Percentiles rank a stretch among this genome's conserved stretches.
Conservation (phyloP, 2,113 vertebrate species). For the Geococcyx californianus region DNA sequence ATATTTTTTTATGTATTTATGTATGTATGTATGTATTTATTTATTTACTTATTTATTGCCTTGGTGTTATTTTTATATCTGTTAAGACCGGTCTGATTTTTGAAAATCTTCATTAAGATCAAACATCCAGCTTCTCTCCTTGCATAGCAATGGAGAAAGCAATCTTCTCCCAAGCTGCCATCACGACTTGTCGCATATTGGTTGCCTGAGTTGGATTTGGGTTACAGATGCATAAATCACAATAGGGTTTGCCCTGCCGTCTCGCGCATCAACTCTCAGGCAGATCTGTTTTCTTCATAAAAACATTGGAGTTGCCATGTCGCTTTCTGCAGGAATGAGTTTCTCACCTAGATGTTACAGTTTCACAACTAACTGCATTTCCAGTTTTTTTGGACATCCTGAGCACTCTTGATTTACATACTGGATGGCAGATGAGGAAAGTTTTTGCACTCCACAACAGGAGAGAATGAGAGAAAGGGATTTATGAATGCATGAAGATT, state of each 20-base stretch:
- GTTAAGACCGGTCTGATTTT: background rate
- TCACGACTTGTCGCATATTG: background rate
- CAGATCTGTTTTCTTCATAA: slow-evolving; percentile 21
- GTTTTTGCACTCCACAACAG: background rate
- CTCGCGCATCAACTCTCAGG: background rate
- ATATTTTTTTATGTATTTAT: background rate
- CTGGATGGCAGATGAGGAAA: slow-evolving; percentile 1
- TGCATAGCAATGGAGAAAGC: background rate
- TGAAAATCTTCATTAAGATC: background rate
- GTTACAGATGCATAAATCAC: background rate
- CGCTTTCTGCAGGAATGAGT: background rate
- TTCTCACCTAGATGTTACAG: slow-evolving; percentile 16
- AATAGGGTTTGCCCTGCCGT: background rate
- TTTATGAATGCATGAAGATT: background rate
- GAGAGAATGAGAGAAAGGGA: background rate
- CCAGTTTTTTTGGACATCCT: slow-evolving; percentile 26
- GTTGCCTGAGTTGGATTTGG: background rate
- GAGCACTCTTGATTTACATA: background rate
- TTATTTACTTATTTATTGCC: background rate
- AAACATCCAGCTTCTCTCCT: background rate
- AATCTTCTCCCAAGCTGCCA: background rate
- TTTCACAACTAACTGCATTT: slow-evolving; percentile 37
- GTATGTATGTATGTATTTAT: too few species aligned
- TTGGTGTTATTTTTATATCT: background rate
- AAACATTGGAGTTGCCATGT: background rate